phyloP scores from a whole-genome alignment of 2,113 vertebrate species.

The Puntigrus tetrazona region DNA sequence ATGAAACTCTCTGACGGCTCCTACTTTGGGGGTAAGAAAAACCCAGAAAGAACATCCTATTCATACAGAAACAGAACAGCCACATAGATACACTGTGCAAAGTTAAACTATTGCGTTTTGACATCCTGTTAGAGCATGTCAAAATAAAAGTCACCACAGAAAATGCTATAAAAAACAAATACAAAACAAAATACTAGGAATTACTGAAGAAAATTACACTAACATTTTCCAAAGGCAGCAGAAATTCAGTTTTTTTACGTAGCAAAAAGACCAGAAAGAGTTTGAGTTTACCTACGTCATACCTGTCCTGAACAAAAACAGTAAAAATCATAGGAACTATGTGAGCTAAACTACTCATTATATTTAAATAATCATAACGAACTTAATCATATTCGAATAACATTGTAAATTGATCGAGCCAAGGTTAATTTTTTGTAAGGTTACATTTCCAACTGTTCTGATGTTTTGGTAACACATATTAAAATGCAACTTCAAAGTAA shows the following conservation, averaged over 20 bases:
- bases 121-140: background rate
- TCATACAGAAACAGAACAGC: background rate
- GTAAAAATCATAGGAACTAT: background rate
- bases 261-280: background rate
- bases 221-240: background rate
- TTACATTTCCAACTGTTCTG: background rate
- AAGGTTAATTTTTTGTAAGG: background rate
- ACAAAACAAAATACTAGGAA: no score
- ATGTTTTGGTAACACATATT: background rate
- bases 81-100: background rate
- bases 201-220: no score
- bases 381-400: background rate
- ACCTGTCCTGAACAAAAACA: background rate
- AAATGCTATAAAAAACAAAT: background rate
- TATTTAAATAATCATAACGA: background rate
- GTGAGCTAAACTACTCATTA: background rate
- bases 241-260: background rate
- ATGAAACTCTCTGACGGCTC: conserved; percentile 96
- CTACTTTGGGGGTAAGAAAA: conserved; percentile 89
- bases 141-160: background rate
- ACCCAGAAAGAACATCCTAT: background rate
- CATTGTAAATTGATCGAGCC: background rate
- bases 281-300: background rate
- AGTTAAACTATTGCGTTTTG: background rate
- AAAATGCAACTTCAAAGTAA: background rate